Percentiles rank a stretch among this genome's conserved stretches.
phyloP scores from a whole-genome alignment of 2,888 invertebrate species.

The Stegana nigrithorax region DNA sequence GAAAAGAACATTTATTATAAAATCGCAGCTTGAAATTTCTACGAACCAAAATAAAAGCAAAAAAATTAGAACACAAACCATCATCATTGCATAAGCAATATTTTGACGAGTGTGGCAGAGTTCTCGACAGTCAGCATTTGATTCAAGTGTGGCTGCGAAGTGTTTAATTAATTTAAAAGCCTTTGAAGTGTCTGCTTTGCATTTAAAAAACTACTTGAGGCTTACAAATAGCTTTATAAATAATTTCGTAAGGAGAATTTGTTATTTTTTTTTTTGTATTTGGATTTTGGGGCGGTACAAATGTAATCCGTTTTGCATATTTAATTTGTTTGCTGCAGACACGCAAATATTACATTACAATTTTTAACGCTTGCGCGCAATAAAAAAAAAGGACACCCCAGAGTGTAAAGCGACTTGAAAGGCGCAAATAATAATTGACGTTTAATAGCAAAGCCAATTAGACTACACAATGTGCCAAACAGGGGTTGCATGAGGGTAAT shows the following conservation, averaged over 20 bases:
- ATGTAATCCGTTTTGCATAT: slow-evolving; percentile 48
- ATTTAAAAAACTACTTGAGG: neutral
- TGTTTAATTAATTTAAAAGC: slow-evolving; percentile 50
- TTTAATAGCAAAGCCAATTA: slow-evolving; percentile 41
- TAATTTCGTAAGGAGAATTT: no score
- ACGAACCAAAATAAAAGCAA: neutral
- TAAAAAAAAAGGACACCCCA: neutral
- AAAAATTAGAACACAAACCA: neutral
- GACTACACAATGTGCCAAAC: slow-evolving; percentile 15
- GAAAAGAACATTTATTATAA: slow-evolving; percentile 26
- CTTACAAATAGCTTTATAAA: no score
- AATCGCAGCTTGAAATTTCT: slow-evolving; percentile 1
- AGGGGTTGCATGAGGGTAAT: neutral
- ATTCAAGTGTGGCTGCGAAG: slow-evolving; percentile 34
- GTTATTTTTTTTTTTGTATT: neutral
- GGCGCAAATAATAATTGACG: slow-evolving; percentile 42
- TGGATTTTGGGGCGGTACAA: neutral
- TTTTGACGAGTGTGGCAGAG: neutral
- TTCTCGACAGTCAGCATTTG: neutral
- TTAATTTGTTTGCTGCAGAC: slow-evolving; percentile 38
- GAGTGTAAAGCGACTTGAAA: slow-evolving; percentile 31
- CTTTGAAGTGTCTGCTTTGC: slow-evolving; percentile 16
- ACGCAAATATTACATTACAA: slow-evolving; percentile 41
- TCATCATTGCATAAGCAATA: neutral
- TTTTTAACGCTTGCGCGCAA: neutral